Conservation (phyloP, 2,113 vertebrate species). For the human (Homo sapiens) region DNA sequence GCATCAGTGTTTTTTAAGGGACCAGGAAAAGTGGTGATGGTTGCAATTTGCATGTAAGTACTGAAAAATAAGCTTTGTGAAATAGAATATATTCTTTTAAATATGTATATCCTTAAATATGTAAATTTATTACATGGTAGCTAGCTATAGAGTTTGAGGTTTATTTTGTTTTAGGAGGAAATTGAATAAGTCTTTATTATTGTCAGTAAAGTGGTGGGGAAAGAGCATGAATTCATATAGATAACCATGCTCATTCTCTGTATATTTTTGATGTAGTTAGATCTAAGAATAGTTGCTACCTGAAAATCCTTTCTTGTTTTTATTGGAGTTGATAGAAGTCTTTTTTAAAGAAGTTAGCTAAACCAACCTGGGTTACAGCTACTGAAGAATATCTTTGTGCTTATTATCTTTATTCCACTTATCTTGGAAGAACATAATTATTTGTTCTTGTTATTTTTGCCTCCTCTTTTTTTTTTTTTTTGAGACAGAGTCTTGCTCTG, state of each 20-base stretch:
- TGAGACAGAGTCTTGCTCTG: too few species aligned
- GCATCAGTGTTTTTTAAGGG: constrained; percentile 93
- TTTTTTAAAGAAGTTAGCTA: not conserved
- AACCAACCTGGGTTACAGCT: not conserved
- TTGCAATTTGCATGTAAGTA: constrained; percentile 99
- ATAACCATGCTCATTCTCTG: not conserved
- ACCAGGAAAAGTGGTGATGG: constrained; percentile 98
- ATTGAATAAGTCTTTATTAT: not conserved
- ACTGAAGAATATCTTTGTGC: not conserved
- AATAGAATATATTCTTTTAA: constrained; percentile 48
- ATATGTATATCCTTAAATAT: constrained; percentile 22
- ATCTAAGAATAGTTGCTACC: not conserved
- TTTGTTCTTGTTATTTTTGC: not conserved
- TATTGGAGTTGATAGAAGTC: not conserved
- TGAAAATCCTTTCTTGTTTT: constrained; percentile 41
- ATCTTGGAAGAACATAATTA: not conserved
- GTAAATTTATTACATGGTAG: not conserved
- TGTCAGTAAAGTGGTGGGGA: not conserved
- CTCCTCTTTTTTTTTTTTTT: not conserved
- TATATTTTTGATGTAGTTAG: constrained; percentile 6
- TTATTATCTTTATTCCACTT: not conserved
- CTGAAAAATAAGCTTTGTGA: constrained; percentile 55
- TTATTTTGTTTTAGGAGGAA: constrained; percentile 31
- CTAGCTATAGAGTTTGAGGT: not conserved
- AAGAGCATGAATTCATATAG: not conserved